These are phyloP conservation scores for Tautogolabrus adspersus DNA, from an alignment of 2,113 vertebrate species.

Conservation along the genomic window DNA sequence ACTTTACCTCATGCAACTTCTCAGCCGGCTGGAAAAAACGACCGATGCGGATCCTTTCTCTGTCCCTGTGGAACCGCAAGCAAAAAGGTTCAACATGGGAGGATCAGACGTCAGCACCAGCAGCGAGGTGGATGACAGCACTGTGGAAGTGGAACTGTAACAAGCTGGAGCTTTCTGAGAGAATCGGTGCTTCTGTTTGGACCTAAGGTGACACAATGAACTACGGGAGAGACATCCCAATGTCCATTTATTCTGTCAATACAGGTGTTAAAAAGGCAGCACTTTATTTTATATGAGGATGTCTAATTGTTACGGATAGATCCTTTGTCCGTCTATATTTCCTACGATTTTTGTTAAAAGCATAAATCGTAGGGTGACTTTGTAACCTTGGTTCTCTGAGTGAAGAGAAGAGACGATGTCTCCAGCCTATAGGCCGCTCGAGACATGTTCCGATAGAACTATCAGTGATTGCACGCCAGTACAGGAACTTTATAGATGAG, in stretches of 20 bases:
- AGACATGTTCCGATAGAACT: too few species aligned
- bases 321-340: too few species aligned
- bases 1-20: not conserved
- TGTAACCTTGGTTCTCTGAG: too few species aligned
- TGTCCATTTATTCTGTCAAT: not conserved
- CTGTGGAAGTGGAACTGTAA: constrained; percentile 72
- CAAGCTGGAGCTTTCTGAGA: not conserved
- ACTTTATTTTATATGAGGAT: not conserved
- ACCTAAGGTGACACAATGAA: not conserved
- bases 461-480: too few species aligned
- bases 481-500: too few species aligned
- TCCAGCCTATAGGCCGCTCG: too few species aligned
- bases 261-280: not conserved
- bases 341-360: too few species aligned
- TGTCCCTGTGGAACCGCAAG: constrained; percentile 45
- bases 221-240: not conserved
- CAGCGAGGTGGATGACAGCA: constrained; percentile 65
- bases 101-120: constrained; percentile 11
- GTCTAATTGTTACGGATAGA: too few species aligned
- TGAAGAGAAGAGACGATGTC: too few species aligned
- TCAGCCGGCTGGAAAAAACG: constrained; percentile 67
- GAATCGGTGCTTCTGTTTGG: not conserved
- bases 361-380: too few species aligned
- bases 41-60: constrained; percentile 27
- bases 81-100: not conserved